Evolutionary conservation across 2,113 vertebrate genomes (phyloP), one percentile per base, ranked within the genome.

Genomic region (Macquaria ambigua): DNA sequence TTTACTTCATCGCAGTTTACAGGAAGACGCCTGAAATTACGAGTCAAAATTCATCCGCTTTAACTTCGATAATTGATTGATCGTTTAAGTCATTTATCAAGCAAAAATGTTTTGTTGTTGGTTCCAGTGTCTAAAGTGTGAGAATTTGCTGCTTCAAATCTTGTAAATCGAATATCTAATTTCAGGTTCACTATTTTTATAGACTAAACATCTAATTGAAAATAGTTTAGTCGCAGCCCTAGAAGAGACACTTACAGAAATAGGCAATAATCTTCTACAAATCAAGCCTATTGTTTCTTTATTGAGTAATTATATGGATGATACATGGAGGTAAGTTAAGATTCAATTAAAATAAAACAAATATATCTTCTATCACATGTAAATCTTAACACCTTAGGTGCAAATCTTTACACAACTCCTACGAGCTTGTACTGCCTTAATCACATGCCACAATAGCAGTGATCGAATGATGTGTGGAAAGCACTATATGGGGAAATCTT

Each of bases 381-480:
- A 55, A 41, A 50, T 50, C 18, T 31, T 68, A 15, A 79, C 77
- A 79, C 71, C 34, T 63, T 1, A 53, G 61, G 50, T 81, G 78
- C 48, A 77, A 89, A 75, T 71, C 82, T 73, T 1, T 73, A 63
- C 78, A 77, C 55, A 52, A 64, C 70, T 66, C 18, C 71, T 14
- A 48, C 46, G 15, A 48, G 46, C 28, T 6, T 50, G 48, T 50
- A 70, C 73, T 41, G 31, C 4, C 43, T 16, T 15, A 41, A 31
- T 39, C 12, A 21, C 37, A 41, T 9, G 46, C 46, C 46, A 55
- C n/a, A 28, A 23, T 5, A 39, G 55, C 39, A 23, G 25, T 8
- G n/a, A 66, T 72, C 0, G 18, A 28, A 76, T 8, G 50, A 52
- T 5, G 53, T 61, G 59, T 14, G 39, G 31, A 53, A 41, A 34